These are phyloP conservation scores for Paedocypris sp. DNA, from an alignment of 2,113 vertebrate genomes.

Conservation along the genomic window DNA sequence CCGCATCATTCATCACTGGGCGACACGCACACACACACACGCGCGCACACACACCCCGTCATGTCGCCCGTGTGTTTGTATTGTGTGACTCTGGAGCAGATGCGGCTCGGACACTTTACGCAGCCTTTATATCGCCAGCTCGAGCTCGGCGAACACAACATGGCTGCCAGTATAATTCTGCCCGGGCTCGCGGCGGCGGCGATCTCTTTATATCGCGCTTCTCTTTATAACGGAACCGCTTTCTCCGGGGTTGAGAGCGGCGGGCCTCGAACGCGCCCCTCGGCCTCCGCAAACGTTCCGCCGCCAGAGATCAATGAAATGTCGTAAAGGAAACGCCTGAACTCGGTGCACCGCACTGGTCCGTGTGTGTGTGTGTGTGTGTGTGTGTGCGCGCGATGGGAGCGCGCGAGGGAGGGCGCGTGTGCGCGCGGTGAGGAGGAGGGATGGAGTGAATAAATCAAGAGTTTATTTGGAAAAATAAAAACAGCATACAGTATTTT, in stretches of 20 bases:
- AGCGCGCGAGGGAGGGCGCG: not conserved
- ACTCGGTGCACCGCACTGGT: slow-evolving; percentile 24
- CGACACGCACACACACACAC: too few species aligned
- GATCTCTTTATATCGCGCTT: too few species aligned
- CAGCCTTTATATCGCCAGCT: not conserved
- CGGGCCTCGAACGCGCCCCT: slow-evolving; percentile 21
- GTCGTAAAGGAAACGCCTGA: slow-evolving; percentile 32
- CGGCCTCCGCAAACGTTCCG: slow-evolving; percentile 12
- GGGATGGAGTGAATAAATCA: too few species aligned
- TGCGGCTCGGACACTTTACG: too few species aligned
- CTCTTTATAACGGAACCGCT: too few species aligned
- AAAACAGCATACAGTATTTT: too few species aligned
- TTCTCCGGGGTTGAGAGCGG: too few species aligned
- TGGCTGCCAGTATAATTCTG: slow-evolving; percentile 10
- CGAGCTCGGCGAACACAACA: slow-evolving; percentile 1
- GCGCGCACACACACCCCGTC: too few species aligned
- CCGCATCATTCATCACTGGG: not conserved
- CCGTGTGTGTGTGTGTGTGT: slow-evolving; percentile 8
- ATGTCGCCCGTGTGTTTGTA: too few species aligned
- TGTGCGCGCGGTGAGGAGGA: too few species aligned
- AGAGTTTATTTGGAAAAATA: too few species aligned
- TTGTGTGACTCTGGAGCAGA: too few species aligned
- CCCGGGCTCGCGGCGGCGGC: not conserved
- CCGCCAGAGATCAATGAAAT: slow-evolving; percentile 18
- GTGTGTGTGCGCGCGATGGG: not conserved